phyloP scores from a whole-genome alignment of 2,888 invertebrate species.

The Drosophila paramelanica region DNA sequence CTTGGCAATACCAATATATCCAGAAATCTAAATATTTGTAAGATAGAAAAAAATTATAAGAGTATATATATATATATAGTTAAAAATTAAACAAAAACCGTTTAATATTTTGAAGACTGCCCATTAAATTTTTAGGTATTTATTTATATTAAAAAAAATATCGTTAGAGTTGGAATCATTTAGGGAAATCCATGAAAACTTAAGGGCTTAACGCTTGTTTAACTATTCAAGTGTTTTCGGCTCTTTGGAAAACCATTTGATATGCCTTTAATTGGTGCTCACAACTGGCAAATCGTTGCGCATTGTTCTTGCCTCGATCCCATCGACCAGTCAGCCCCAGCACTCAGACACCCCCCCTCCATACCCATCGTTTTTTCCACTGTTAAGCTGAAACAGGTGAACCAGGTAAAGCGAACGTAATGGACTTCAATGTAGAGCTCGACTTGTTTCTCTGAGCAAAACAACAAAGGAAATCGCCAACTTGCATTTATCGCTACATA shows the following conservation, averaged over 20 bases:
- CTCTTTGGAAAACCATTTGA: conserved; percentile 48
- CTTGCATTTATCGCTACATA: conserved; percentile 72
- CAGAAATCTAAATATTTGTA: no score
- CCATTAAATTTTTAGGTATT: no score
- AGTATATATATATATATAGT: no score
- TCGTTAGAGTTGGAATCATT: background rate
- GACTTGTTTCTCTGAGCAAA: conserved; percentile 37
- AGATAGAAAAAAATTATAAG: no score
- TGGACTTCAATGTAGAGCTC: conserved; percentile 46
- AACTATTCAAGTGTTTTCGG: conserved; percentile 13
- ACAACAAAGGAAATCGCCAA: conserved; percentile 76
- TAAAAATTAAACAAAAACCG: no score
- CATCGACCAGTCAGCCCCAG: no score
- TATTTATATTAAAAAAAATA: no score
- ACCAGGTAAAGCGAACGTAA: conserved; percentile 52
- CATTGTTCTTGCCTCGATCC: conserved; percentile 30
- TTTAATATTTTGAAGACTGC: no score
- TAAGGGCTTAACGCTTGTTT: conserved; percentile 33
- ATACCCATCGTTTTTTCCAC: no score
- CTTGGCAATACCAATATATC: no score
- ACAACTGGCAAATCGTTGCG: conserved; percentile 50
- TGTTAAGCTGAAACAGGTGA: conserved; percentile 18
- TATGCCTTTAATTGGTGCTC: conserved; percentile 59
- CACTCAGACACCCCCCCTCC: background rate
- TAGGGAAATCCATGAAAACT: conserved; percentile 21